A percentile compares a stretch with the other conserved stretches of the same genome.
phyloP scores from a whole-genome alignment of 2,113 vertebrate species.

The Miniopterus natalensis region DNA sequence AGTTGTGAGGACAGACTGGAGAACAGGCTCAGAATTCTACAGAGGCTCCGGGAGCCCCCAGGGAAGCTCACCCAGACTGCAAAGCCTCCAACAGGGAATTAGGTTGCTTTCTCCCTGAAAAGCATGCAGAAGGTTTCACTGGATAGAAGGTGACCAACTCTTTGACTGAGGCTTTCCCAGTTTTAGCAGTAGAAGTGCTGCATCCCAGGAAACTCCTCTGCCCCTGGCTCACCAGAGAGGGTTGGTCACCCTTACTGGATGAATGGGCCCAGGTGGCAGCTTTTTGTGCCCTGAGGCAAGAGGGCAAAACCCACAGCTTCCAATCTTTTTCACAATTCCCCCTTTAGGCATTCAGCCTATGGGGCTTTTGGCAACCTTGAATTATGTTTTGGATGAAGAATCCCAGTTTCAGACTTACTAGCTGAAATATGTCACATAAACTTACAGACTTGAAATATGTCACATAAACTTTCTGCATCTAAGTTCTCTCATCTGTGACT shows the following conservation, averaged over 20 bases:
- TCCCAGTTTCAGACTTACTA: not conserved
- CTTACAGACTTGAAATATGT: not conserved
- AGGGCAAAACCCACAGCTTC: not conserved
- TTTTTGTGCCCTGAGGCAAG: not conserved
- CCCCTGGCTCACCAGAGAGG: not conserved
- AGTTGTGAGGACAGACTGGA: not conserved
- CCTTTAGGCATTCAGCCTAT: not conserved
- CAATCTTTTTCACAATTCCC: no score
- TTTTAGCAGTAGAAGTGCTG: not conserved
- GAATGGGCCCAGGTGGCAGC: not conserved
- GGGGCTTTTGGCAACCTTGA: not conserved
- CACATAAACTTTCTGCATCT: not conserved
- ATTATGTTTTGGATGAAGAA: constrained; percentile 17
- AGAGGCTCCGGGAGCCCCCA: constrained; percentile 56
- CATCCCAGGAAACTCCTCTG: not conserved
- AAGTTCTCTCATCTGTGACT: constrained; percentile 38
- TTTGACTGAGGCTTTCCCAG: not conserved
- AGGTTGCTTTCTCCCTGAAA: not conserved
- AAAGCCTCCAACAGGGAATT: not conserved
- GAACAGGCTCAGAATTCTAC: constrained; percentile 67
- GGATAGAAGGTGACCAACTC: not conserved
- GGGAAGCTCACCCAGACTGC: constrained; percentile 64
- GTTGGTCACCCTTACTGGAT: not conserved
- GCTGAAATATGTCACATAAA: not conserved
- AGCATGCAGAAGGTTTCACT: not conserved